Base-by-base conservation (phyloP, 2,888 invertebrate genomes). In the Mythimna pallens region DNA sequence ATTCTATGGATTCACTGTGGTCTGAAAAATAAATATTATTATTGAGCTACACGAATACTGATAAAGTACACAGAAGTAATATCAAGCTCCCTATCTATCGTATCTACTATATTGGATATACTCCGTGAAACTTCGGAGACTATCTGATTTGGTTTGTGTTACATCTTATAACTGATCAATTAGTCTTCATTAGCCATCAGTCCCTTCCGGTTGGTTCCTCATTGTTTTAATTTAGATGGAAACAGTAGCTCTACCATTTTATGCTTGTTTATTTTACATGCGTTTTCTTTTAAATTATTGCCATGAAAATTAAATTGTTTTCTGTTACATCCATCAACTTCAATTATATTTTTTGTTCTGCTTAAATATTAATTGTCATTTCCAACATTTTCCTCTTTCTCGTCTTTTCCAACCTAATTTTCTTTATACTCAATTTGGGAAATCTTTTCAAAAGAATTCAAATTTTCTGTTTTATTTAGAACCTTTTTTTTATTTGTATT, bases 131-230 rank as follows among this genome's bases (percentile, higher is more conserved):
- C 25, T 59, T 78, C 25, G 6, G 20, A 36, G 43, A 36, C 17
- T 36, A 9, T 67, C 36, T 71, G 52, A 78, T 54, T 58, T 3
- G 3, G 25, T 58, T 58, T 63, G 6, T 47, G 43, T 40, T 8
- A 61, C 40, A 30, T 14, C 40, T 57, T 40, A 43, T 80, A 50
- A 59, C 34, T 20, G 59, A 80, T 57, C 54, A 80, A 76, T 74
- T 55, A 76, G 25, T 80, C 50, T 80, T 73, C 55, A 80, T 80
- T 79, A 76, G 30, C n/a, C 40, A 3, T 10, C 30, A n/a, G 50
- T 72, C 25, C n/a, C 14, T 54, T 40, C 25, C 22, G 30, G 54
- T 22, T 22, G 22, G 9, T 9, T 62, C 78, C 50, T 50, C 50
- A 22, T 61, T 55, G 7, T 75, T 40, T 25, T 59, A 14, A 59